phyloP scores from a whole-genome alignment of 2,113 vertebrate species.

The Corythornis vintsioides region DNA sequence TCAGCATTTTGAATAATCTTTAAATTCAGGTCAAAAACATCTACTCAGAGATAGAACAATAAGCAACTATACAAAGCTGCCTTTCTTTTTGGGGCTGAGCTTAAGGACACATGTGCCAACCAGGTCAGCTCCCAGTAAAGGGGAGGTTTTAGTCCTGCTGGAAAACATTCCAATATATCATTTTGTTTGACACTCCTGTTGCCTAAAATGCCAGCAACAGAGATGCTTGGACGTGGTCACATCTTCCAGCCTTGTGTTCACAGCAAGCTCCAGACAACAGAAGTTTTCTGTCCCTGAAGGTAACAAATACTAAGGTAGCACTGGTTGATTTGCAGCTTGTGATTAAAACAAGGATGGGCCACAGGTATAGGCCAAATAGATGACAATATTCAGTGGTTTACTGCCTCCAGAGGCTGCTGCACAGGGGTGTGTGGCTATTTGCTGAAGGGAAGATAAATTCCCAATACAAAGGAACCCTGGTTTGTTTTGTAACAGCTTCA shows the following conservation, averaged over 20 bases:
- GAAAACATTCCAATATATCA: not conserved
- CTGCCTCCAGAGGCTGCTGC: not conserved
- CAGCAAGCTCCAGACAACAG: not conserved
- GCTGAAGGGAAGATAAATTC: not conserved
- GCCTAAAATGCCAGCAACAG: not conserved
- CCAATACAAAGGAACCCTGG: not conserved
- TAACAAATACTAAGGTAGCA: not conserved
- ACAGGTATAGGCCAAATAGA: not conserved
- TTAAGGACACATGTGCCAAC: not conserved
- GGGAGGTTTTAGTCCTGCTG: not conserved
- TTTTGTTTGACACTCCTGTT: not conserved
- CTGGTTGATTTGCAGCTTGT: not conserved
- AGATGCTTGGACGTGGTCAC: not conserved
- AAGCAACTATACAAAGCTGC: not conserved
- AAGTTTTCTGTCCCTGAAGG: not conserved
- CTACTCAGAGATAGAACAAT: not conserved
- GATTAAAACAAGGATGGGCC: not conserved
- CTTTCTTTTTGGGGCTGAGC: not conserved
- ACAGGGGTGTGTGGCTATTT: not conserved
- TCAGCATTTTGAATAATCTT: not conserved
- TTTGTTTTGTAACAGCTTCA: not conserved
- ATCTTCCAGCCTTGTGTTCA: not conserved
- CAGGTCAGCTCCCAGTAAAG: not conserved
- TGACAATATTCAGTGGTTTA: not conserved
- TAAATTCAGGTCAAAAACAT: not conserved